Percentiles rank a stretch among this genome's conserved stretches.
Evolutionary conservation across 2,797 vertebrate genomes (phyloP).

Genomic region (Otus scops): DNA sequence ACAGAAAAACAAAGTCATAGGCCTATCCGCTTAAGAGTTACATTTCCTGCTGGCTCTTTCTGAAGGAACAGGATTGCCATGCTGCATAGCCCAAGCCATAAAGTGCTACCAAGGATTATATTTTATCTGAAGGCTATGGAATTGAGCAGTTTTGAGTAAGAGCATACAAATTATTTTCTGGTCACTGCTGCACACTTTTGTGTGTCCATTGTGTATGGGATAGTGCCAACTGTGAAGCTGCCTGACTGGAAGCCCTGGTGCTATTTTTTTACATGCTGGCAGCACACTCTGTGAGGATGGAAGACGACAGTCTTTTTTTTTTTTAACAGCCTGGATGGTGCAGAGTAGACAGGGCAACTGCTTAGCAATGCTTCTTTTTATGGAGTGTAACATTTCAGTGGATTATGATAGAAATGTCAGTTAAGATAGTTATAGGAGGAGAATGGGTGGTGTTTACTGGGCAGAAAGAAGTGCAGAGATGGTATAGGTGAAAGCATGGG

Average conservation of each 20-base stretch:
- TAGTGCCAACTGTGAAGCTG: neutral
- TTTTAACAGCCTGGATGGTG: neutral
- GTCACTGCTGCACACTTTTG: neutral
- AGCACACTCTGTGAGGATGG: neutral
- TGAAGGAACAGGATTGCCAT: neutral
- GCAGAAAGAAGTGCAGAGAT: neutral
- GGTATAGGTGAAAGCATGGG: neutral
- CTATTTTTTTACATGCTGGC: neutral
- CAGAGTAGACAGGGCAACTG: neutral
- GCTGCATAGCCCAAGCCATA: neutral
- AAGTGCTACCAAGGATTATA: neutral
- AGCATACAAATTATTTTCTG: neutral
- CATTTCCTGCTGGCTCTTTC: neutral
- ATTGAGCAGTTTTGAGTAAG: neutral
- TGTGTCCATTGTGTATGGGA: neutral
- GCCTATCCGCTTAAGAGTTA: neutral
- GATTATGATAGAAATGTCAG: neutral
- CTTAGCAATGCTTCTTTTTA: neutral
- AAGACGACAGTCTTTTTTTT: neutral
- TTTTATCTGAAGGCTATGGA: neutral
- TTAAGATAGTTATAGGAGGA: neutral
- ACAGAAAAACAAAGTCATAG: neutral
- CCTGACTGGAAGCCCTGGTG: neutral
- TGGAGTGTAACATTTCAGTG: neutral
- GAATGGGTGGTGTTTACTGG: neutral